Percentiles rank a stretch among this genome's conserved stretches.
Conservation (phyloP, 2,888 invertebrate species). For the Epinotia demarniana region DNA sequence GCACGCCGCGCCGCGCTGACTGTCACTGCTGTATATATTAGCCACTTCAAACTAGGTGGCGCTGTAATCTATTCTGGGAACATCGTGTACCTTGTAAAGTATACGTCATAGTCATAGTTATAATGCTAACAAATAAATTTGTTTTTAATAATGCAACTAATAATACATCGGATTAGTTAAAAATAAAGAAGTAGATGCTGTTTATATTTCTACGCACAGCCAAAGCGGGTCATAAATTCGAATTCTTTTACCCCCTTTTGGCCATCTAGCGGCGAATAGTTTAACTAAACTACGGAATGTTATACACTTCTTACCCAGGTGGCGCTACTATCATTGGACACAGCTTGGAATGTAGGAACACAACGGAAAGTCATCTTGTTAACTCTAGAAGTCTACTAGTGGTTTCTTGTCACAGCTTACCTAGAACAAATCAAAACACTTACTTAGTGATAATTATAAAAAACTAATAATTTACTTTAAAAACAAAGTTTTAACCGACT, state of each 20-base stretch:
- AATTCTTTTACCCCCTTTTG: slow-evolving; percentile 23
- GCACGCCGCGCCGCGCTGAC: too few species aligned
- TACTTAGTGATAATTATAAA: slow-evolving; percentile 79
- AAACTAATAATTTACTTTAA: too few species aligned
- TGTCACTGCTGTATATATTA: not conserved
- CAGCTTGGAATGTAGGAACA: slow-evolving; percentile 87
- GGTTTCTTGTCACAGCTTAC: slow-evolving; percentile 86
- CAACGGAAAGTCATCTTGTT: slow-evolving; percentile 87
- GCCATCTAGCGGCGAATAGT: slow-evolving; percentile 62
- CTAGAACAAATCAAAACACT: slow-evolving; percentile 87
- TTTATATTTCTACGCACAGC: too few species aligned
- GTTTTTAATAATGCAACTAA: too few species aligned
- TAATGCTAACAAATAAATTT: too few species aligned
- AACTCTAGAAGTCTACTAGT: slow-evolving; percentile 60
- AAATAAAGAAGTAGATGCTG: too few species aligned
- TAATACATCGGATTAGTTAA: too few species aligned
- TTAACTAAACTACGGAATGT: slow-evolving; percentile 43
- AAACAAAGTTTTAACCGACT: too few species aligned
- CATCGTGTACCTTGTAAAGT: not conserved
- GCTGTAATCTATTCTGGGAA: slow-evolving; percentile 17
- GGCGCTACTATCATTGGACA: slow-evolving; percentile 86
- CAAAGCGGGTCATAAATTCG: too few species aligned
- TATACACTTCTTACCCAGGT: slow-evolving; percentile 85
- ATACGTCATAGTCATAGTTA: too few species aligned
- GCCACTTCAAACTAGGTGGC: slow-evolving; percentile 46